Evolutionary conservation across 2,113 vertebrate species (phyloP).

Genomic region (Ellobius talpinus): DNA sequence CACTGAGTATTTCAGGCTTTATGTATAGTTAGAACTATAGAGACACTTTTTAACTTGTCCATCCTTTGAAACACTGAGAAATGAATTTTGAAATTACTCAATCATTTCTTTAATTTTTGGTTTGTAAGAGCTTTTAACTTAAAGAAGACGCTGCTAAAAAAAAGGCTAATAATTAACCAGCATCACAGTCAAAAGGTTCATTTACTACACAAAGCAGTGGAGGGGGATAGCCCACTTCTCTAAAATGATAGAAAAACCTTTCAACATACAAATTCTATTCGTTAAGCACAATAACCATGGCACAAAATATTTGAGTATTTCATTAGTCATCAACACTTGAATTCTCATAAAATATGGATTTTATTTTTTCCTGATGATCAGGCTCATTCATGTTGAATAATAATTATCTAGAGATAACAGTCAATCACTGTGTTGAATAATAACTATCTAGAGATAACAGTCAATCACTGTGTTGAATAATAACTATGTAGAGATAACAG

Average conservation of each 20-base stretch:
- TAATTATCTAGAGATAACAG: background rate
- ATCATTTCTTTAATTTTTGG: conserved; percentile 30
- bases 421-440: background rate
- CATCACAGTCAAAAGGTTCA: background rate
- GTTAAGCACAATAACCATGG: background rate
- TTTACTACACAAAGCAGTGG: background rate
- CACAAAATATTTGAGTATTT: background rate
- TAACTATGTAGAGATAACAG: background rate
- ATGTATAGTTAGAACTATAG: background rate
- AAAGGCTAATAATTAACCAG: background rate
- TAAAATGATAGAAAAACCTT: background rate
- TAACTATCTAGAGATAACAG: background rate
- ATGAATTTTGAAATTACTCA: background rate
- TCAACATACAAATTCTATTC: background rate
- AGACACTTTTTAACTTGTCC: background rate
- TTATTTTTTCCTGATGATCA: background rate
- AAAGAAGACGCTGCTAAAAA: background rate
- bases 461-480: background rate
- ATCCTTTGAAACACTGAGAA: background rate
- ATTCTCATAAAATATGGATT: background rate
- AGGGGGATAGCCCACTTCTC: background rate
- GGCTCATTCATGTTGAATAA: background rate
- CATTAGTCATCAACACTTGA: conserved; percentile 1
- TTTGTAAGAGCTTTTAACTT: background rate
- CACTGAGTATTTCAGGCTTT: conserved; percentile 74